Conservation (phyloP, 92 coral and sea anemone species). For the Zoanthus solanderi region DNA sequence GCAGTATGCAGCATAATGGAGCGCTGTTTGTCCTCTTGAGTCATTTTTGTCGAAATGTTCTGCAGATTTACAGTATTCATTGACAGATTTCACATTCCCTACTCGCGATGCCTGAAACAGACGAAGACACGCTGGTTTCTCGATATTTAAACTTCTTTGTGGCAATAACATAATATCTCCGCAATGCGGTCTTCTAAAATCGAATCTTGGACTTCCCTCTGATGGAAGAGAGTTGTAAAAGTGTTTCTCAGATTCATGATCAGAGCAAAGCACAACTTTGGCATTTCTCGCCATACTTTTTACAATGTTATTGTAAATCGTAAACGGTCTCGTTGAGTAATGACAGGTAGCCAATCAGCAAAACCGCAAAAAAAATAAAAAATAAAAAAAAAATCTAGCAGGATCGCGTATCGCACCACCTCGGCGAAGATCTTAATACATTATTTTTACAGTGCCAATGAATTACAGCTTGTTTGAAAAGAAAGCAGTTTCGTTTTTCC, state of each 20-base stretch:
- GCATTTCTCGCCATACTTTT: neutral
- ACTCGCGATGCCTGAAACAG: conserved; percentile 17
- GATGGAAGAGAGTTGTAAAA: neutral
- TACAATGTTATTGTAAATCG: neutral
- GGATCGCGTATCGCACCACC: no score
- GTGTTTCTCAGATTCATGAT: neutral
- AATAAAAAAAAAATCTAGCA: no score
- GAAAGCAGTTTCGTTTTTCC: no score
- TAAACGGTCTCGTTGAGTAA: no score
- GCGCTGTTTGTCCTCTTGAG: neutral
- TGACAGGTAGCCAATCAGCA: no score
- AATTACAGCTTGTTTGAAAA: no score
- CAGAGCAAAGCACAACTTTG: neutral
- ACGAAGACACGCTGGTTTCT: neutral
- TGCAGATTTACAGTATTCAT: neutral
- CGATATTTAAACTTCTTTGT: neutral
- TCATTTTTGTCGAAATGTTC: neutral
- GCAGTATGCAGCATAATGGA: conserved; percentile 19
- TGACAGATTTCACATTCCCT: conserved; percentile 14
- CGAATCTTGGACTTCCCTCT: conserved; percentile 21
- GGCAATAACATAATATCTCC: conserved; percentile 2
- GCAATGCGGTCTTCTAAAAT: neutral
- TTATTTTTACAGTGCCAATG: no score
- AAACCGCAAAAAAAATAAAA: no score
- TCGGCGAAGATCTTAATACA: no score